phyloP scores from a whole-genome alignment of 2,113 vertebrate genomes.

The Synchiropus splendidus region DNA sequence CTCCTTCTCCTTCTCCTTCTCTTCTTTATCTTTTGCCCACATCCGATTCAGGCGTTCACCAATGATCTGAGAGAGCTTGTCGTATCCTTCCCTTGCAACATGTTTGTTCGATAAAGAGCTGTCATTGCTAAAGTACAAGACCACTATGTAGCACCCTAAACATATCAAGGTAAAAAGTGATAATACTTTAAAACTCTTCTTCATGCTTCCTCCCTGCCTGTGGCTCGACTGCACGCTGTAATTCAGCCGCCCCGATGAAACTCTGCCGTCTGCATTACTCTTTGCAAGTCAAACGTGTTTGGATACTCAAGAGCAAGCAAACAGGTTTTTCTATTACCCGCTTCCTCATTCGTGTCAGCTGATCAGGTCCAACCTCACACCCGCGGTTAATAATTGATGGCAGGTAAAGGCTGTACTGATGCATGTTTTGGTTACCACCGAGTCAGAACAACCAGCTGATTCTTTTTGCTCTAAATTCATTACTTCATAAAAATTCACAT shows the following conservation, averaged over 20 bases:
- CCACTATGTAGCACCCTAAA: not conserved
- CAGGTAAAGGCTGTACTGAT: too few relatives aligned
- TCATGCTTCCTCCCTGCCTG: constrained; percentile 7
- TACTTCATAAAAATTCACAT: too few relatives aligned
- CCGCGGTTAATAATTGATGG: constrained; percentile 1
- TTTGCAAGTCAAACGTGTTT: constrained; percentile 22
- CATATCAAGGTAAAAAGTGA: not conserved
- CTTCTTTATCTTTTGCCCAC: too few relatives aligned
- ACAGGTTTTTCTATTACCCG: constrained; percentile 13
- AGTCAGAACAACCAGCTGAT: too few relatives aligned
- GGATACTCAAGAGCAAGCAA: not conserved
- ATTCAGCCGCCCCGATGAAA: not conserved
- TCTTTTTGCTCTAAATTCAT: too few relatives aligned
- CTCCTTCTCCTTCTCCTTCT: too few relatives aligned
- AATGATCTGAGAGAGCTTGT: too few relatives aligned
- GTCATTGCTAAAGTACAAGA: not conserved
- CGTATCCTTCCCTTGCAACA: not conserved
- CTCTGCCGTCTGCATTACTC: not conserved
- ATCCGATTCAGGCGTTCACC: too few relatives aligned
- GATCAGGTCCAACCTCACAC: not conserved
- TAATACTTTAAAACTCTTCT: too few relatives aligned
- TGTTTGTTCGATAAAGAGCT: fast-evolving
- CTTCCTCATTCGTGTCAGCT: constrained; percentile 23
- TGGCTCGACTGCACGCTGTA: not conserved
- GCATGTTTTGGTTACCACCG: too few relatives aligned